Evolutionary conservation across 2,113 vertebrate species (phyloP).

Genomic region (Diphyllodes magnificus): DNA sequence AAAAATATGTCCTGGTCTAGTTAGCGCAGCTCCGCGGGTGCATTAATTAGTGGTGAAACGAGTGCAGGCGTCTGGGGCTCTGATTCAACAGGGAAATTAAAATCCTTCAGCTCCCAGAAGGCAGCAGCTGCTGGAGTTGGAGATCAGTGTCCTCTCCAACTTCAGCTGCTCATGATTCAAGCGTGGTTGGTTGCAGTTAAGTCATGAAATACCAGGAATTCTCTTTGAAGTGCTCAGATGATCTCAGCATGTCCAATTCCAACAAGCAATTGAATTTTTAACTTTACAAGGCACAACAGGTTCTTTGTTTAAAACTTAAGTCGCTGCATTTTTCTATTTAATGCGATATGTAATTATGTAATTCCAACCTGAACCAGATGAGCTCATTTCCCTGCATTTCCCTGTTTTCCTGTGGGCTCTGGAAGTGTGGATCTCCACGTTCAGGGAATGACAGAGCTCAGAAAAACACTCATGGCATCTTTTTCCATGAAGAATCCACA

Average conservation of each 20-base stretch:
- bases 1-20: conserved; percentile 4
- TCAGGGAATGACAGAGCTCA: neutral
- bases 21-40: neutral
- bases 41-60: neutral
- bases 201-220: neutral
- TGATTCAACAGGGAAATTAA: neutral
- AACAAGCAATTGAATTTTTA: neutral
- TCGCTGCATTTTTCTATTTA: neutral
- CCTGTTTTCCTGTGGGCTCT: neutral
- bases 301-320: neutral
- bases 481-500: neutral
- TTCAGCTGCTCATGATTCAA: neutral
- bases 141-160: neutral
- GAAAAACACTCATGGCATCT: too few species aligned
- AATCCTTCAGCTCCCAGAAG: neutral
- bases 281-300: neutral
- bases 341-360: accelerated
- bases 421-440: accelerated
- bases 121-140: neutral
- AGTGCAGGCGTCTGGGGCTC: neutral
- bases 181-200: neutral
- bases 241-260: neutral
- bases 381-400: accelerated
- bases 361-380: accelerated
- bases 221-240: neutral